Conservation (phyloP, 1,140 invertebrate genomes). For the Ridgeia piscesae region DNA sequence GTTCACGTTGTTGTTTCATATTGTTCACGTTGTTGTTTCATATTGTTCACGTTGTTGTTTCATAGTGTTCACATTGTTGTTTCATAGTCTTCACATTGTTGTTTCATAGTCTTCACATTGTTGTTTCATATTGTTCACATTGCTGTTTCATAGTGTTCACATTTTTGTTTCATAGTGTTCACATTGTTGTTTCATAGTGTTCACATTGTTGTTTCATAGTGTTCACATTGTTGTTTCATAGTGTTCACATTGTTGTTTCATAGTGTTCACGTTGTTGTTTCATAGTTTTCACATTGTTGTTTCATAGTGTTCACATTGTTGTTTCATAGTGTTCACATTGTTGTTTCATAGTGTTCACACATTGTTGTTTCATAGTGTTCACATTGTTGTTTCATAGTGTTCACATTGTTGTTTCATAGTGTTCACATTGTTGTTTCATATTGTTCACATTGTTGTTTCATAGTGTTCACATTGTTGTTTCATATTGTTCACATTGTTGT, state of each 20-base stretch:
- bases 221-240: neutral
- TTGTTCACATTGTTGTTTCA: neutral
- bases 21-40: neutral
- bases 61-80: neutral
- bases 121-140: neutral
- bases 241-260: neutral
- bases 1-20: too few relatives aligned
- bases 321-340: neutral
- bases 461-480: neutral
- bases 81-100: too few relatives aligned
- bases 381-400: neutral
- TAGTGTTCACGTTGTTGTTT: neutral
- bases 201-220: neutral
- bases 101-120: too few relatives aligned
- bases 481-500: neutral
- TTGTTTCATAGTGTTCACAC: too few relatives aligned
- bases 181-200: neutral
- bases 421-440: neutral
- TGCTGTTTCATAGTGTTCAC: neutral
- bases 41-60: neutral
- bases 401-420: neutral
- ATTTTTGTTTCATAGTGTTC: neutral
- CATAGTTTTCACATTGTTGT: too few relatives aligned
- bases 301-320: neutral
- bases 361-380: too few relatives aligned